Conservation (phyloP, 2,113 vertebrate species). For the Aldabrachelys gigantea region DNA sequence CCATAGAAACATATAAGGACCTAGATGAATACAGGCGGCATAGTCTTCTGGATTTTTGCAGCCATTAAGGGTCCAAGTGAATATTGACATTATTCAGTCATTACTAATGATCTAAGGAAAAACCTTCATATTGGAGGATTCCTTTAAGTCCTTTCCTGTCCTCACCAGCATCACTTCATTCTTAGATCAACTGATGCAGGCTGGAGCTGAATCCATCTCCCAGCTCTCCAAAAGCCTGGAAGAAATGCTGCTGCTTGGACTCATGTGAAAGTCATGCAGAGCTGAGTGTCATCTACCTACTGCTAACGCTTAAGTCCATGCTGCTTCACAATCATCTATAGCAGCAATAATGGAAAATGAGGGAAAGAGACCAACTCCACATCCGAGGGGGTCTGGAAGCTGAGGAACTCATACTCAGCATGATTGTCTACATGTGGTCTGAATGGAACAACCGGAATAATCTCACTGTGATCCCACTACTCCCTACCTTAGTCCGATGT, state of each 20-base stretch:
- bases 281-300: neutral
- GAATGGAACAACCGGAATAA: neutral
- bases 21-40: neutral
- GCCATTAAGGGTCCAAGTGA: neutral
- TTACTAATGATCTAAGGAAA: neutral
- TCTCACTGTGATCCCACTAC: neutral
- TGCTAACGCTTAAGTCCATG: neutral
- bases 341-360: neutral
- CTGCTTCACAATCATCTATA: neutral
- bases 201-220: neutral
- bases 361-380: neutral
- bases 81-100: neutral
- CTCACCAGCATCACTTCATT: neutral
- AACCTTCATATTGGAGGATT: neutral
- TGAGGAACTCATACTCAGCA: neutral
- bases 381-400: neutral
- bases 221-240: neutral
- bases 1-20: neutral
- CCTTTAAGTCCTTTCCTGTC: neutral
- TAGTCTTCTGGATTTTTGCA: neutral
- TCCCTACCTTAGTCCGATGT: neutral
- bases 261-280: neutral
- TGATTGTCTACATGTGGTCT: neutral
- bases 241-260: neutral
- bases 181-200: too few relatives aligned